These are phyloP conservation scores for Peromyscus leucopus DNA, from an alignment of 2,113 vertebrate species.

Conservation along the genomic window DNA sequence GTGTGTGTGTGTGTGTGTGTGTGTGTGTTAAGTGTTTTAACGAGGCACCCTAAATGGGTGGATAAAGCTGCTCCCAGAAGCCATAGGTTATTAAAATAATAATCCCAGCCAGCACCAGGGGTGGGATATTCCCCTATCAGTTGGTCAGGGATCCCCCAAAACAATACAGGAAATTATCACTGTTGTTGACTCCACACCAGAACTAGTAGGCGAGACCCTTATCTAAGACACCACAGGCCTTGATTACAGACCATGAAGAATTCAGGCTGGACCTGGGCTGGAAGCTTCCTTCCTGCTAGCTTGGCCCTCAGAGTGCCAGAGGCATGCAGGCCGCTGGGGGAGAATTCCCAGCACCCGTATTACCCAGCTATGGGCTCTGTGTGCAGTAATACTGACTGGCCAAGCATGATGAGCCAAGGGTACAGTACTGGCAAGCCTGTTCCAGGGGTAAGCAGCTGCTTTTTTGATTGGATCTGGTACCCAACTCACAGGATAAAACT, in stretches of 20 bases:
- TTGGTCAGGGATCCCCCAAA: not conserved
- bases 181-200: not conserved
- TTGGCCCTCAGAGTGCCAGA: not conserved
- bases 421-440: not conserved
- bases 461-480: not conserved
- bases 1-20: too few species aligned
- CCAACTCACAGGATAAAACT: not conserved
- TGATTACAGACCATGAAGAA: not conserved
- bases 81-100: not conserved
- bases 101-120: not conserved
- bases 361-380: not conserved
- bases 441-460: not conserved
- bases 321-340: not conserved
- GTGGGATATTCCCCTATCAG: not conserved
- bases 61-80: not conserved
- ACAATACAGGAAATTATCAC: not conserved
- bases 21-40: not conserved
- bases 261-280: not conserved
- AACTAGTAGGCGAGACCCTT: not conserved
- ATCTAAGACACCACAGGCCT: not conserved
- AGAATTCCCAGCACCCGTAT: not conserved
- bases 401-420: not conserved
- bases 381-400: not conserved
- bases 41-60: not conserved
- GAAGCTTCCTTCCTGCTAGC: not conserved